These are phyloP conservation scores for Romanogobio albipinnatus DNA, from an alignment of 2,113 vertebrate genomes.

Conservation along the genomic window DNA sequence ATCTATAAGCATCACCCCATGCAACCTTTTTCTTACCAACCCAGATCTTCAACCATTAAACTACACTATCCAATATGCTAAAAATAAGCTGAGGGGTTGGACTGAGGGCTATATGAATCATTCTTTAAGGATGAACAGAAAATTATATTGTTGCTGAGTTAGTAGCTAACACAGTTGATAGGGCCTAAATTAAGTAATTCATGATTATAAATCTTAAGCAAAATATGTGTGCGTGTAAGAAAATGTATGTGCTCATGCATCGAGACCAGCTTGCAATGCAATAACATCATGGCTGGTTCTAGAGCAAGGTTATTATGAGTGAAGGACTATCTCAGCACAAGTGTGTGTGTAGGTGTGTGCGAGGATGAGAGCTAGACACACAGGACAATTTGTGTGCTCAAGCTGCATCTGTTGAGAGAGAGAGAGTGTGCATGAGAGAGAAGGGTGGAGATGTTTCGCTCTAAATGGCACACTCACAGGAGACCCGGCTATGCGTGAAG, in stretches of 20 bases:
- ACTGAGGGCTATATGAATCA: constrained; percentile 23
- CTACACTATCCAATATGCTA: neutral
- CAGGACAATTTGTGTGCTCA: constrained; percentile 1
- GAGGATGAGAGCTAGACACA: neutral
- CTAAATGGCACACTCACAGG: constrained; percentile 11
- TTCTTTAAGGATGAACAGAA: neutral
- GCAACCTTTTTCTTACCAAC: neutral
- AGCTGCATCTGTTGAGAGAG: constrained; percentile 22
- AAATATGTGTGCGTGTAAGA: neutral
- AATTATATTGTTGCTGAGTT: neutral
- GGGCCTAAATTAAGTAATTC: neutral
- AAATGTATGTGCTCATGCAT: constrained; percentile 5
- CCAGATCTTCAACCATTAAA: constrained; percentile 3
- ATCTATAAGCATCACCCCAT: neutral
- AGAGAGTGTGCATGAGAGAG: neutral
- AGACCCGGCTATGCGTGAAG: neutral
- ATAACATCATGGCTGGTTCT: constrained; percentile 16
- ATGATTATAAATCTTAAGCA: neutral
- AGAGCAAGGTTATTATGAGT: constrained; percentile 16
- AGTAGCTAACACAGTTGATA: neutral
- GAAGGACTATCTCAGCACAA: constrained; percentile 15
- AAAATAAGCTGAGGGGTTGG: neutral
- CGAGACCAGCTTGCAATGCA: neutral
- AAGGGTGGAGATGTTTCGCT: constrained; percentile 8
- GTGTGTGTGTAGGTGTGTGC: neutral